A percentile compares a stretch with the other conserved stretches of the same genome.
phyloP scores from a whole-genome alignment of 1,140 invertebrate species.

The Oreohelix idahoensis region DNA sequence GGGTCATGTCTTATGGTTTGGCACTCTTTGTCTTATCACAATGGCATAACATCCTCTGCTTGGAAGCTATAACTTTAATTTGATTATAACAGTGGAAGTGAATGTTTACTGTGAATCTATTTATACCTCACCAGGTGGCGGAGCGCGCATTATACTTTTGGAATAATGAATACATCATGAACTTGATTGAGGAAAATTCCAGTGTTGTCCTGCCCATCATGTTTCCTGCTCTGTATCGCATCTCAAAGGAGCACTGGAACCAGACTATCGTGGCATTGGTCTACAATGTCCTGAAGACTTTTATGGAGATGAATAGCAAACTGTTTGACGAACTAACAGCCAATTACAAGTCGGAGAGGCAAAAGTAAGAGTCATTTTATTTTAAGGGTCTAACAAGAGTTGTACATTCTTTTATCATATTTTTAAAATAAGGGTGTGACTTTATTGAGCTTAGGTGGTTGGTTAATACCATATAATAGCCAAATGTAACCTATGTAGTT shows the following conservation, averaged over 20 bases:
- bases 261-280: constrained; percentile 76
- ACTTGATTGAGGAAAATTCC: constrained; percentile 95
- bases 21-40: too few relatives aligned
- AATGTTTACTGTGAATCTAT: too few relatives aligned
- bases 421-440: too few relatives aligned
- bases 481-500: too few relatives aligned
- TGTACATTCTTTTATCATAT: too few relatives aligned
- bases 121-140: constrained; percentile 82
- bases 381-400: too few relatives aligned
- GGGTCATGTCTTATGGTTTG: too few relatives aligned
- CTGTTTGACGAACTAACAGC: constrained; percentile 85
- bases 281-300: constrained; percentile 76
- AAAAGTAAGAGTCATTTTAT: constrained; percentile 63
- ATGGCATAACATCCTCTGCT: too few relatives aligned
- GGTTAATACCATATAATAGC: too few relatives aligned
- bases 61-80: too few relatives aligned
- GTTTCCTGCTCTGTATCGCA: constrained; percentile 74
- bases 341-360: constrained; percentile 89
- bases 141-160: constrained; percentile 97
- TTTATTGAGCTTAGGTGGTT: too few relatives aligned
- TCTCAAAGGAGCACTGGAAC: constrained; percentile 76
- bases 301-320: constrained; percentile 77
- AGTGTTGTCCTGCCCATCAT: constrained; percentile 76
- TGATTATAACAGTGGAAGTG: too few relatives aligned
- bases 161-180: constrained; percentile 99